A percentile compares a stretch with the other conserved stretches of the same genome.
Conservation (phyloP, 1,140 invertebrate genomes). For the Melanaphis sacchari region DNA sequence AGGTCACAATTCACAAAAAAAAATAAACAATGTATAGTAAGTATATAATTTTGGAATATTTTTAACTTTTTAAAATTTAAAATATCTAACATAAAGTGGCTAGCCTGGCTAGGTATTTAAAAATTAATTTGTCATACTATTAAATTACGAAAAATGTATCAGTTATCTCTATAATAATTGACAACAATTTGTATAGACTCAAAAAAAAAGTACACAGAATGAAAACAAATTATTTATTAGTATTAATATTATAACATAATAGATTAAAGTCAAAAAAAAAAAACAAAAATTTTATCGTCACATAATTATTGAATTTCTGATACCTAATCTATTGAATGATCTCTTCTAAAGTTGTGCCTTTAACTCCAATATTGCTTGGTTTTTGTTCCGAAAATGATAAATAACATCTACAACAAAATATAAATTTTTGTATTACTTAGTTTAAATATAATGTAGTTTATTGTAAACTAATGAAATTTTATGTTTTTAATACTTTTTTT, state of each 20-base stretch:
- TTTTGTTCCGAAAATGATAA: conserved; percentile 49
- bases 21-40: no score
- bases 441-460: not conserved
- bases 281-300: not conserved
- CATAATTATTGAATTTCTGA: not conserved
- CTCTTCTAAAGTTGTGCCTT: conserved; percentile 17
- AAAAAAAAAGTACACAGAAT: not conserved
- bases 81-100: no score
- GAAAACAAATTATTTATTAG: not conserved
- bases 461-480: not conserved
- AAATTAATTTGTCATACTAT: no score
- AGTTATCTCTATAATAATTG: no score
- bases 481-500: not conserved
- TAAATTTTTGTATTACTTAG: not conserved
- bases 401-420: conserved; percentile 11
- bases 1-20: no score
- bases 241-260: not conserved
- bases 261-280: not conserved
- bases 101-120: no score
- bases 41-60: no score
- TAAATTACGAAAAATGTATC: no score
- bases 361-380: conserved; percentile 16
- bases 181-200: not conserved
- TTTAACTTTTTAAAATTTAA: no score
- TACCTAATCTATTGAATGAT: conserved; percentile 38